Evolutionary conservation across 2,113 vertebrate genomes (phyloP), one percentile per base, ranked within the genome.

Genomic region (Labeo catla): DNA sequence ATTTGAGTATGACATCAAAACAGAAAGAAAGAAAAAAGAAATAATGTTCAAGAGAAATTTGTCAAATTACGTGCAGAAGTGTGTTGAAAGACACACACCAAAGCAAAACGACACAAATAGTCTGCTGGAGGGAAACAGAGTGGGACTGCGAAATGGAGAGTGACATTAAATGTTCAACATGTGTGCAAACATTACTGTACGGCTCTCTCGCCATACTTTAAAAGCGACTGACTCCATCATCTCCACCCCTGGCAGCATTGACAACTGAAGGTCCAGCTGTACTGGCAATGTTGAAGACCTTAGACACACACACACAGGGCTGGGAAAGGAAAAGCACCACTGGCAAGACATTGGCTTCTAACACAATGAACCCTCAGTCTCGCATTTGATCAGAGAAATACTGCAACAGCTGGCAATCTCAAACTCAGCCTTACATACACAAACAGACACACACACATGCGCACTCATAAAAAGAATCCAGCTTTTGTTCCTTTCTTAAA

Each of bases 381-480:
- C 7, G 6, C 81, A 84, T 73, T 73, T 72, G 68, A 73, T 84
- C 66, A 73, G 68, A 73, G 68, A 84, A 84, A 84, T 84, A 72
- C 36, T 57, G 81, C 81, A 84, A 84, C 81, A 84, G 81, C 81
- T 84, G 81, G 81, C 66, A 83, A 83, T 83, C 66, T 83, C 34
- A 72, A 84, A 84, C 50, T 84, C 34, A 84, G 49, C 19, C 68
- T 70, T 43, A 43, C n/a, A 77, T 8, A 77, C 45, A 85, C 59
- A 77, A 6, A 45, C 70, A 73, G 23, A 36, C 76, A 79, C 76
- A 54, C 52, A 12, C 76, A 77, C 23, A 13, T 8, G 47, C 45
- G 5, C 19, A 77, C 49, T 2, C 49, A 68, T 4, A 68, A 50
- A 70, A 5, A 50, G 23, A 52, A 82, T 82, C 47, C 80, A 70